A percentile compares a stretch with the other conserved stretches of the same genome.
Conservation (phyloP, 2,797 vertebrate species). For the Cryptoprocta ferox region DNA sequence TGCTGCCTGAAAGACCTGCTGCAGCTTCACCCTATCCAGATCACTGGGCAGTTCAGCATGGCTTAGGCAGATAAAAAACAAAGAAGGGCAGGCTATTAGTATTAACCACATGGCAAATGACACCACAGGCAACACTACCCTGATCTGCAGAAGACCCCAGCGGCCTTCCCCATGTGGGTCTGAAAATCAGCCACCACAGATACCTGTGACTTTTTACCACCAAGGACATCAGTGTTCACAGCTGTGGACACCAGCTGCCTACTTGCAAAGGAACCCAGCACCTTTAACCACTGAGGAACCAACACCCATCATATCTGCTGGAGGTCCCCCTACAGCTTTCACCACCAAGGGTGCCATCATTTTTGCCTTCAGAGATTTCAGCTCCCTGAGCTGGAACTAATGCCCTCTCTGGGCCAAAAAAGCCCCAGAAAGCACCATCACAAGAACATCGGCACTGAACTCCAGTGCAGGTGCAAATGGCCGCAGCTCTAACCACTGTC, state of each 20-base stretch:
- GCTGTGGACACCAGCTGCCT: not conserved
- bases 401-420: not conserved
- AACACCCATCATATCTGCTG: not conserved
- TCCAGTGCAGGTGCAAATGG: not conserved
- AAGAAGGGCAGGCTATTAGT: not conserved
- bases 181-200: too few relatives aligned
- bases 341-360: not conserved
- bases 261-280: not conserved
- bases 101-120: not conserved
- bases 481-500: too few relatives aligned
- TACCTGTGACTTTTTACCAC: not conserved
- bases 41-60: too few relatives aligned
- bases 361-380: not conserved
- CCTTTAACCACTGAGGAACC: not conserved
- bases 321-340: not conserved
- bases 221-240: not conserved
- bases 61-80: not conserved
- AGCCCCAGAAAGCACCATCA: not conserved
- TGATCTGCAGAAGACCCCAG: not conserved
- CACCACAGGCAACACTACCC: rapidly evolving
- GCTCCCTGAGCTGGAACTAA: not conserved
- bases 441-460: not conserved
- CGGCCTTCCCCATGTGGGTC: not conserved
- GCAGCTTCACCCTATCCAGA: not conserved
- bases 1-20: not conserved